A percentile compares a stretch with the other conserved stretches of the same genome.
Evolutionary conservation across 2,888 invertebrate species (phyloP).

Genomic region (Agrochola lota): DNA sequence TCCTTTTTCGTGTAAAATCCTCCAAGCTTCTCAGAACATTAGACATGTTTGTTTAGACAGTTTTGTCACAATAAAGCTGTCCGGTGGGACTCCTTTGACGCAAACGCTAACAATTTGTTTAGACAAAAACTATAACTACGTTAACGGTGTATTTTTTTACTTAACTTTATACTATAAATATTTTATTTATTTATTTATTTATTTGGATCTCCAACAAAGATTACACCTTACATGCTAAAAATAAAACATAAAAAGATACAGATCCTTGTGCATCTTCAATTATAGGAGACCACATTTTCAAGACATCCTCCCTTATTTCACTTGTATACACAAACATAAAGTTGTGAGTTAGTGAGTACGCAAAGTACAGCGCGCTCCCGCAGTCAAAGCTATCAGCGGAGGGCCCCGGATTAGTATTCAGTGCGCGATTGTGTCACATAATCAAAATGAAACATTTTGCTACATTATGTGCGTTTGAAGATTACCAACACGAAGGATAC

Average conservation of each 20-base stretch:
- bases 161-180: background rate
- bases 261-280: too few species aligned
- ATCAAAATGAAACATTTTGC: slow-evolving; percentile 67
- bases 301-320: background rate
- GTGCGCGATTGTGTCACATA: slow-evolving; percentile 48
- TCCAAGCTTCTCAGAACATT: background rate
- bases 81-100: slow-evolving; percentile 6
- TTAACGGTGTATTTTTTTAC: slow-evolving; percentile 1
- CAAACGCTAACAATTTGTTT: slow-evolving; percentile 16
- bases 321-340: slow-evolving; percentile 5
- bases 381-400: slow-evolving; percentile 21
- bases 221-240: too few species aligned
- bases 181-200: too few species aligned
- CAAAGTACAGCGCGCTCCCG: background rate
- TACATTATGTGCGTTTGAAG: slow-evolving; percentile 62
- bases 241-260: too few species aligned
- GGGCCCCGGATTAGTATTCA: slow-evolving; percentile 57
- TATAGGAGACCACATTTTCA: too few species aligned
- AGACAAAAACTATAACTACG: slow-evolving; percentile 9
- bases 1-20: background rate
- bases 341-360: too few species aligned
- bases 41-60: slow-evolving; percentile 15
- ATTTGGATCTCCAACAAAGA: too few species aligned
- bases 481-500: slow-evolving; percentile 55
- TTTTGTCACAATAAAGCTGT: slow-evolving; percentile 6